Evolutionary conservation across 2,888 invertebrate species (phyloP).

Genomic region (Melieria omissa): DNA sequence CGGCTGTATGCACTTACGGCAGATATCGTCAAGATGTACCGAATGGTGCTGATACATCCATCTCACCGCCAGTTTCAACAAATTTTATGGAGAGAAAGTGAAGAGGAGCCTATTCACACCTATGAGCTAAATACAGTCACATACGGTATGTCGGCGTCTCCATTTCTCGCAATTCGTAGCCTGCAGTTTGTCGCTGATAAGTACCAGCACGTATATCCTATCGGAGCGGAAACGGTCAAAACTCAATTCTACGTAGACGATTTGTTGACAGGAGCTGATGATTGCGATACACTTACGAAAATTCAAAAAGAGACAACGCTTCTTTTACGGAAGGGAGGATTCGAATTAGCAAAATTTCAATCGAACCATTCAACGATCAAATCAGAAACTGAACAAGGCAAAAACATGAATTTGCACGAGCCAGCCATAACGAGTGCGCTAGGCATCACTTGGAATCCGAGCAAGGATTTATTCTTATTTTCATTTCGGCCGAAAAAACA

Average conservation of each 20-base stretch:
- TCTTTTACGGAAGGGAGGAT: constrained; percentile 19
- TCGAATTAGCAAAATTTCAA: constrained; percentile 11
- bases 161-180: constrained; percentile 35
- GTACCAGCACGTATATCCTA: constrained; percentile 11
- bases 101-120: constrained; percentile 26
- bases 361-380: background rate
- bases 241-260: constrained; percentile 39
- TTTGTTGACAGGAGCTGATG: constrained; percentile 38
- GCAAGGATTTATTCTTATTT: background rate
- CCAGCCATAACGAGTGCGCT: background rate
- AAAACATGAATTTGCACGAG: background rate
- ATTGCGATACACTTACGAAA: constrained; percentile 5
- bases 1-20: constrained; percentile 28
- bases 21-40: constrained; percentile 39
- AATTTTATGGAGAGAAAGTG: constrained; percentile 39
- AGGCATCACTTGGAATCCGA: constrained; percentile 12
- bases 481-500: background rate
- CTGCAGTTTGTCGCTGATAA: constrained; percentile 31
- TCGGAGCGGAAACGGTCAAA: constrained; percentile 21
- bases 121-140: constrained; percentile 42
- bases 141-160: constrained; percentile 40
- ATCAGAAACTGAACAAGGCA: background rate
- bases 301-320: constrained; percentile 14
- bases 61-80: constrained; percentile 37
- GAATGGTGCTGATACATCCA: constrained; percentile 31